These are phyloP conservation scores for Caradrina clavipalpis DNA, from an alignment of 2,888 invertebrate species.

Conservation along the genomic window DNA sequence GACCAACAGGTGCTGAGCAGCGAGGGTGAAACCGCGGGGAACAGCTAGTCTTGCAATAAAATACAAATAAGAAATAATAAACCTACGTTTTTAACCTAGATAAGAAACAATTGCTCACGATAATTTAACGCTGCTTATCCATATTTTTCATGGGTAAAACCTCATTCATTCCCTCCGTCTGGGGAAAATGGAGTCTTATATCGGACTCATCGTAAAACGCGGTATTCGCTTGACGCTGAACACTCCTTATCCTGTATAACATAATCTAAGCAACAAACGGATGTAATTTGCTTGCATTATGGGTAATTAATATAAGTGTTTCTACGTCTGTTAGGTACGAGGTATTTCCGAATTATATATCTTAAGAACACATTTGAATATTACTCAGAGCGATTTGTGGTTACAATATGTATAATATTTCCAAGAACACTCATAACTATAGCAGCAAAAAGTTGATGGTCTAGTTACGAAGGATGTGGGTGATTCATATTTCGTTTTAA, in stretches of 20 bases:
- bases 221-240: neutral
- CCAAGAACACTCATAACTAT: constrained; percentile 58
- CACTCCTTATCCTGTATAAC: constrained; percentile 33
- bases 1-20: too few species aligned
- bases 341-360: constrained; percentile 73
- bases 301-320: constrained; percentile 76
- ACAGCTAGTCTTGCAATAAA: too few species aligned
- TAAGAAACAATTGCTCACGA: neutral
- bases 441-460: constrained; percentile 58
- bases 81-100: neutral
- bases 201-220: too few species aligned
- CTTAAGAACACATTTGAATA: constrained; percentile 71
- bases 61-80: too few species aligned
- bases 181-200: too few species aligned
- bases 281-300: constrained; percentile 76
- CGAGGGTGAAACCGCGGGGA: too few species aligned
- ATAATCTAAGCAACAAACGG: constrained; percentile 59
- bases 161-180: too few species aligned
- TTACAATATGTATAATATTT: constrained; percentile 60
- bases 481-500: constrained; percentile 62
- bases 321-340: constrained; percentile 59
- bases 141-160: too few species aligned
- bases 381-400: constrained; percentile 73
- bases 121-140: too few species aligned
- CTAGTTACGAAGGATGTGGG: constrained; percentile 58